These are phyloP conservation scores for Nomada ruficornis DNA, from an alignment of 2,888 invertebrate species.

Conservation along the genomic window DNA sequence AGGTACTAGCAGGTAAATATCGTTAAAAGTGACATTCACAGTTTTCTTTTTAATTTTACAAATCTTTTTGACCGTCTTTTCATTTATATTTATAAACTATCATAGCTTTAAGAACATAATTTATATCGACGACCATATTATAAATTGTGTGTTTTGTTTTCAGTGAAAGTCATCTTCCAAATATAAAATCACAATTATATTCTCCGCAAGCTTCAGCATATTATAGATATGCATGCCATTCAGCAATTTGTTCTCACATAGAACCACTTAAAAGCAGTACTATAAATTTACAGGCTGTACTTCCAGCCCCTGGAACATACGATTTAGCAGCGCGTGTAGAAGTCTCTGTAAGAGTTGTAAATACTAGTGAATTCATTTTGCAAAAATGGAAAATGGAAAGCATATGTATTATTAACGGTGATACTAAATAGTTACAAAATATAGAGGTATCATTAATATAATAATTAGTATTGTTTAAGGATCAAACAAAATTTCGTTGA, in stretches of 20 bases:
- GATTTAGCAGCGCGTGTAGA: constrained; percentile 88
- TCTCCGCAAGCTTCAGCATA: constrained; percentile 83
- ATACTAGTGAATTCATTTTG: constrained; percentile 75
- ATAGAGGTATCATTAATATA: constrained; percentile 46
- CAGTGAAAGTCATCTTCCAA: constrained; percentile 81
- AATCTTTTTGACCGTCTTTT: neutral
- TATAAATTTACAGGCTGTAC: constrained; percentile 87
- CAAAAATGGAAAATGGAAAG: constrained; percentile 83
- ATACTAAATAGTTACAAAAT: constrained; percentile 54
- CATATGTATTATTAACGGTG: constrained; percentile 79
- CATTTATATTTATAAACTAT: neutral
- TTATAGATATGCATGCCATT: constrained; percentile 84
- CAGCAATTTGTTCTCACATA: constrained; percentile 83
- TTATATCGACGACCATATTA: neutral
- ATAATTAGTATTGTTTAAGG: constrained; percentile 40
- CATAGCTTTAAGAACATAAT: neutral
- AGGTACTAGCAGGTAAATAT: constrained; percentile 86
- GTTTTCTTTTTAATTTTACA: neutral
- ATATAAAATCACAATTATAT: constrained; percentile 81
- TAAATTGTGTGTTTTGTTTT: constrained; percentile 63
- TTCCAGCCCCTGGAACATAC: constrained; percentile 89
- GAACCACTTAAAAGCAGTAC: constrained; percentile 86
- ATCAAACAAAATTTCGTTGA: constrained; percentile 53
- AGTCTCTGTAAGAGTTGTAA: constrained; percentile 81
- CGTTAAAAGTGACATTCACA: neutral